Conservation (phyloP, 2,888 invertebrate genomes). For the Lepas anatifera region DNA sequence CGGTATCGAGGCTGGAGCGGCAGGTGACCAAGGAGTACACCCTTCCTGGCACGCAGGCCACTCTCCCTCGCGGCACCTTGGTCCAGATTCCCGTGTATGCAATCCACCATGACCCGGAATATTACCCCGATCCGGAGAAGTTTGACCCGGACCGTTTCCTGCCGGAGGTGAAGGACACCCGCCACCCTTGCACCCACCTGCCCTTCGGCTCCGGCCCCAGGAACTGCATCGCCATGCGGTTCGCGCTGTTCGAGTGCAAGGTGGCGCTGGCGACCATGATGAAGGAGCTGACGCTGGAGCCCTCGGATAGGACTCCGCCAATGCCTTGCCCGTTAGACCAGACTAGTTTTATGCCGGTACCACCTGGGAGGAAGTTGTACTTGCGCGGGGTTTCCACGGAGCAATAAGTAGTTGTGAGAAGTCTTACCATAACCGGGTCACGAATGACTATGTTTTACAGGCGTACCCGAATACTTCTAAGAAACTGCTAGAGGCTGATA, state of each 20-base stretch:
- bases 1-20: conserved; percentile 42
- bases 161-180: conserved; percentile 22
- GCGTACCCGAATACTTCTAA: no score
- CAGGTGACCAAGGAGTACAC: conserved; percentile 27
- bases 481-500: no score
- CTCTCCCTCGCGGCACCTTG: conserved; percentile 28
- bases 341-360: no score
- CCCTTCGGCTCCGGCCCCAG: conserved; percentile 27
- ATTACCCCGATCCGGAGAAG: conserved; percentile 47
- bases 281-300: conserved; percentile 37
- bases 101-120: conserved; percentile 47
- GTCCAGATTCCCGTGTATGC: conserved; percentile 42
- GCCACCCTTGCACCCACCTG: conserved; percentile 23
- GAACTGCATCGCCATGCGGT: conserved; percentile 34
- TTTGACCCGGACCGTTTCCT: conserved; percentile 42
- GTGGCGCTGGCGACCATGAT: conserved; percentile 38
- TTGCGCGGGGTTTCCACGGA: no score
- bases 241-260: conserved; percentile 42
- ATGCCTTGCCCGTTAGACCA: no score
- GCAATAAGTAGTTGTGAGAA: no score
- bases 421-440: no score
- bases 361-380: no score
- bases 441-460: no score
- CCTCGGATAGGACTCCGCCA: no score
- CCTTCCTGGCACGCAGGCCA: conserved; percentile 20